Conservation (phyloP, 2,888 invertebrate genomes). For the Lampropteryx suffumata region DNA sequence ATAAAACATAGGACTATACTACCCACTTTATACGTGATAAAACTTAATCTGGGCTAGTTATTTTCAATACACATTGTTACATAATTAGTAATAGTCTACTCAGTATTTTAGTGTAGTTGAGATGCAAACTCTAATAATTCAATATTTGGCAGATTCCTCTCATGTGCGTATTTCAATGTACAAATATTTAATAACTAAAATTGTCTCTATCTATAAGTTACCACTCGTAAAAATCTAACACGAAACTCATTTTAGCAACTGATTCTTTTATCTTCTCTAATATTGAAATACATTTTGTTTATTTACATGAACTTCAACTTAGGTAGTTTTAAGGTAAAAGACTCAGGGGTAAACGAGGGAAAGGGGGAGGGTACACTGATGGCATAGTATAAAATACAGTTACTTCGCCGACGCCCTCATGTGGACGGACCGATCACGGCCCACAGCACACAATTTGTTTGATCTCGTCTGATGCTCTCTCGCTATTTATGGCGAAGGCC, state of each 20-base stretch:
- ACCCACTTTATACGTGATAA: no score
- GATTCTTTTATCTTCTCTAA: background rate
- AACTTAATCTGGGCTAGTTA: no score
- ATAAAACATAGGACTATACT: no score
- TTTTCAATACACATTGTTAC: no score
- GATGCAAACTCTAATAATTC: no score
- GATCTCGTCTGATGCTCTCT: slow-evolving; percentile 72
- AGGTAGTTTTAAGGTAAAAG: slow-evolving; percentile 13
- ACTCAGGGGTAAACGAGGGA: slow-evolving; percentile 10
- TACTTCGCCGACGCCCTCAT: slow-evolving; percentile 61
- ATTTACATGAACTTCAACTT: slow-evolving; percentile 26
- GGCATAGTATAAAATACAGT: slow-evolving; percentile 9
- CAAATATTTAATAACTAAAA: background rate
- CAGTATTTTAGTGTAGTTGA: no score
- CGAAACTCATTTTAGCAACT: slow-evolving; percentile 12
- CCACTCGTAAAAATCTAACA: slow-evolving; percentile 13
- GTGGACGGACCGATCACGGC: slow-evolving; percentile 72
- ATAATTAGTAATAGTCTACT: no score
- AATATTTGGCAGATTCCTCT: background rate
- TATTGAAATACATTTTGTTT: slow-evolving; percentile 6
- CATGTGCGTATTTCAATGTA: background rate
- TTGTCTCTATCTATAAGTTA: background rate
- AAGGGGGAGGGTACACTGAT: slow-evolving; percentile 11
- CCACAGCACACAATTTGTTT: slow-evolving; percentile 79
- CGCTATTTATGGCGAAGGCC: slow-evolving; percentile 78